These are phyloP conservation scores for Taphrorychus bicolor DNA, from an alignment of 2,888 invertebrate species.

Conservation along the genomic window DNA sequence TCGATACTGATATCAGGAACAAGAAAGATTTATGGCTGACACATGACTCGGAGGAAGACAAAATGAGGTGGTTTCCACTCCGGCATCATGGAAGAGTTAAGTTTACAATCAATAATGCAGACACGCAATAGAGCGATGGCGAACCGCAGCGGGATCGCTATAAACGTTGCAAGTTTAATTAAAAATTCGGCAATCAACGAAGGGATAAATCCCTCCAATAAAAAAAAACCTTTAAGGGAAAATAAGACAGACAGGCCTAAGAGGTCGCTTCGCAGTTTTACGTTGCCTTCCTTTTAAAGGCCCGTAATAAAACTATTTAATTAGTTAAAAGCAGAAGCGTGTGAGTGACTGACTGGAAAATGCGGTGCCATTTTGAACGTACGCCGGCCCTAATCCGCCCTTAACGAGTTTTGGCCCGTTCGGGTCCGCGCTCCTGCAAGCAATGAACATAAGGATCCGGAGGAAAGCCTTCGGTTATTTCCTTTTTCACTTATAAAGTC, in stretches of 20 bases:
- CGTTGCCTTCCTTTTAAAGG: slow-evolving; percentile 19
- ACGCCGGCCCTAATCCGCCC: slow-evolving; percentile 57
- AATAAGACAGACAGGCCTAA: slow-evolving; percentile 3
- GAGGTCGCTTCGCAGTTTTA: slow-evolving; percentile 26
- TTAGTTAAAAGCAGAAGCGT: slow-evolving; percentile 53
- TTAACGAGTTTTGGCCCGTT: slow-evolving; percentile 58
- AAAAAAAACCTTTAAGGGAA: not conserved
- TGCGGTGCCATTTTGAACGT: slow-evolving; percentile 43
- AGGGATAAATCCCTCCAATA: not conserved
- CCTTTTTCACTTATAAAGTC: slow-evolving; percentile 56
- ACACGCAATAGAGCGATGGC: not conserved
- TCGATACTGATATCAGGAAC: slow-evolving; percentile 59
- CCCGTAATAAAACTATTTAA: slow-evolving; percentile 52
- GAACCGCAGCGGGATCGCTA: not conserved
- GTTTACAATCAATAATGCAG: slow-evolving; percentile 10
- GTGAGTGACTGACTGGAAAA: slow-evolving; percentile 47
- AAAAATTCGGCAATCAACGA: not conserved
- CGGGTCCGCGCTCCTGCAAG: slow-evolving; percentile 47
- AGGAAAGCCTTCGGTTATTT: slow-evolving; percentile 53
- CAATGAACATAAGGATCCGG: slow-evolving; percentile 58
- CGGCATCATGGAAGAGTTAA: slow-evolving; percentile 4
- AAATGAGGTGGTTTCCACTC: slow-evolving; percentile 32
- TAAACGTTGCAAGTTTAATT: not conserved
- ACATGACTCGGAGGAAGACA: slow-evolving; percentile 46
- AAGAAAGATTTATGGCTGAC: slow-evolving; percentile 54